phyloP scores from a whole-genome alignment of 2,888 invertebrate species.

The Melipona beecheii region DNA sequence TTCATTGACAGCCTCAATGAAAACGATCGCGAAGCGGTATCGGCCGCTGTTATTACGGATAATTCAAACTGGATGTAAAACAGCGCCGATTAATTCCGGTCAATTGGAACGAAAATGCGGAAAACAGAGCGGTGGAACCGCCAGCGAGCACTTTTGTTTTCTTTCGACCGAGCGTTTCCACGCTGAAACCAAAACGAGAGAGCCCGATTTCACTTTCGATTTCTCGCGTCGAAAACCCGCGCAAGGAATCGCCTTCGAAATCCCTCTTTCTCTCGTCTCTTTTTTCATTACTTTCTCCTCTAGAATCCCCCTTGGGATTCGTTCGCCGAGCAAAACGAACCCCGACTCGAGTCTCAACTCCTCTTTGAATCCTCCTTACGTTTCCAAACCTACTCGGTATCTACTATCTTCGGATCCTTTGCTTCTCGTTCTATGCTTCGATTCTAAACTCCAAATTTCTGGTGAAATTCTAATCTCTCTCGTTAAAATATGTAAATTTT shows the following conservation, averaged over 20 bases:
- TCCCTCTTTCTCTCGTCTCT: constrained; percentile 8
- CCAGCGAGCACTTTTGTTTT: constrained; percentile 55
- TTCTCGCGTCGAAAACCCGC: constrained; percentile 69
- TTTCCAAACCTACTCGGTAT: no score
- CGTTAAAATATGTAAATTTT: no score
- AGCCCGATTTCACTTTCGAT: constrained; percentile 77
- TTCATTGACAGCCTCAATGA: constrained; percentile 49
- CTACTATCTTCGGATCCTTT: no score
- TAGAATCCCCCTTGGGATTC: neutral
- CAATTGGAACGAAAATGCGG: constrained; percentile 66
- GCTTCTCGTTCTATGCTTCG: no score
- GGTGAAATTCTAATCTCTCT: no score
- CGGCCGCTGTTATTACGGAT: constrained; percentile 62
- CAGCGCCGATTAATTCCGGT: constrained; percentile 67
- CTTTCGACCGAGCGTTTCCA: constrained; percentile 47
- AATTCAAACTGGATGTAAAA: constrained; percentile 67
- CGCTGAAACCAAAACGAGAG: constrained; percentile 70
- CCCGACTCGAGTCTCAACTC: constrained; percentile 38
- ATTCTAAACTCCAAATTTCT: no score
- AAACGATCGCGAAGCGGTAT: constrained; percentile 54
- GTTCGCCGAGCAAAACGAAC: constrained; percentile 29
- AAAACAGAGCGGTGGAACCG: constrained; percentile 42
- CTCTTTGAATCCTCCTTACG: no score
- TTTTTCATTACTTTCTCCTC: neutral
- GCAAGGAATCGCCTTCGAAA: constrained; percentile 54